A percentile compares a stretch with the other conserved stretches of the same genome.
Conservation (phyloP, 2,113 vertebrate species). For the Neodon shergylaensis region DNA sequence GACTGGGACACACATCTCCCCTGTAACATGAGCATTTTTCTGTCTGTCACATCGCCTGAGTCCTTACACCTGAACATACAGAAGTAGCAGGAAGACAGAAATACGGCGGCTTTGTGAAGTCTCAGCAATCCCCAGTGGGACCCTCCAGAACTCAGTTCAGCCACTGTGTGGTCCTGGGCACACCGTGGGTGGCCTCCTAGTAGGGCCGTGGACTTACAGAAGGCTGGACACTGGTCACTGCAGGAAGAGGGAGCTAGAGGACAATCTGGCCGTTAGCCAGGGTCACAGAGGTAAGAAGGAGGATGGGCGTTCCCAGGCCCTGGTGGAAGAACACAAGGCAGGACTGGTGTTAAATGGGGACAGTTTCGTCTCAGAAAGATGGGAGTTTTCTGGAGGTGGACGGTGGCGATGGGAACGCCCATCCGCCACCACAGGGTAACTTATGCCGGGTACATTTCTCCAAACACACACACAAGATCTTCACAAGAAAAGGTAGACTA, state of each 20-base stretch:
- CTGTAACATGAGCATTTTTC: fast-evolving
- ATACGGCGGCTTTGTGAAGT: fast-evolving
- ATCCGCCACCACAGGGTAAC: background rate
- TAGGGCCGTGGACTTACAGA: fast-evolving
- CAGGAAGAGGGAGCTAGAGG: background rate
- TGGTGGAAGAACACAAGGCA: background rate
- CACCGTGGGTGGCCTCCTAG: fast-evolving
- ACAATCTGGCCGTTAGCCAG: fast-evolving
- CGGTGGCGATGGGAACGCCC: fast-evolving
- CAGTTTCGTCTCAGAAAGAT: background rate
- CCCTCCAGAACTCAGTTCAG: fast-evolving
- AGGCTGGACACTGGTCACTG: background rate
- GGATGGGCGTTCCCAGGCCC: fast-evolving
- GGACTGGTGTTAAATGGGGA: fast-evolving
- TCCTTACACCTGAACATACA: fast-evolving
- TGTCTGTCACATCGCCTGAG: fast-evolving
- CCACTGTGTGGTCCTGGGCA: fast-evolving
- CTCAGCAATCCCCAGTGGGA: background rate
- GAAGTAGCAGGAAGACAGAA: fast-evolving
- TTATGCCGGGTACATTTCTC: background rate
- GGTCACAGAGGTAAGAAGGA: background rate
- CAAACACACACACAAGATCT: background rate
- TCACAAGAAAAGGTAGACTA: background rate
- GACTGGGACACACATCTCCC: fast-evolving
- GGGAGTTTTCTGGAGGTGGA: background rate